These are phyloP conservation scores for Pelosia muscerda DNA, from an alignment of 2,888 invertebrate genomes.

Conservation along the genomic window DNA sequence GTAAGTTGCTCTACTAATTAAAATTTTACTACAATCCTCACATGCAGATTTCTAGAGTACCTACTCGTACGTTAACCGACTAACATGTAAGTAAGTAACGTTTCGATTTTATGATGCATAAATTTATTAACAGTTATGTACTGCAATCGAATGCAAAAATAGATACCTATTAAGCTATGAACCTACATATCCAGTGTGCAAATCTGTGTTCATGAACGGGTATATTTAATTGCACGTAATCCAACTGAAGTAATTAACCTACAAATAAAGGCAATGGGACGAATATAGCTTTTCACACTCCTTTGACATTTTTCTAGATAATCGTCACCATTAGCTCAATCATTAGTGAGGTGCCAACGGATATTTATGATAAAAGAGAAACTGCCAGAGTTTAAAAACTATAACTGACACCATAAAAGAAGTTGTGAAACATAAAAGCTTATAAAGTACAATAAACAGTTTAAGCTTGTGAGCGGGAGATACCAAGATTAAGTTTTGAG, in stretches of 20 bases:
- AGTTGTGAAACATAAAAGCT: slow-evolving; percentile 41
- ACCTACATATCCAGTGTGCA: background rate
- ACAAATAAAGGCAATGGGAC: slow-evolving; percentile 43
- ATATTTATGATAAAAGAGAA: slow-evolving; percentile 33
- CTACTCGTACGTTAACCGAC: background rate
- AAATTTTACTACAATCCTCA: background rate
- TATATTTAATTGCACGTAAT: slow-evolving; percentile 5
- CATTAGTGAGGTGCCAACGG: slow-evolving; percentile 51
- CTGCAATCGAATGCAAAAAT: slow-evolving; percentile 5
- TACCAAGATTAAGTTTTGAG: slow-evolving; percentile 48
- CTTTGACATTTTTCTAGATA: slow-evolving; percentile 65
- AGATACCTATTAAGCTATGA: slow-evolving; percentile 1
- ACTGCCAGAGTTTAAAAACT: slow-evolving; percentile 32
- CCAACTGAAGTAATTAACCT: slow-evolving; percentile 21
- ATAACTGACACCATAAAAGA: slow-evolving; percentile 26
- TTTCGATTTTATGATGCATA: slow-evolving; percentile 2
- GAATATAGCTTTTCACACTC: slow-evolving; percentile 56
- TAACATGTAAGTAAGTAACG: background rate
- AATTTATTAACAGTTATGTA: slow-evolving; percentile 6
- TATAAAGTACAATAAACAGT: slow-evolving; percentile 46
- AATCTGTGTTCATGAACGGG: background rate
- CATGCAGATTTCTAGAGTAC: background rate
- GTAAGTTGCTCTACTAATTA: background rate
- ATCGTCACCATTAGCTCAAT: slow-evolving; percentile 59
- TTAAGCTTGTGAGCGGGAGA: slow-evolving; percentile 26